Evolutionary conservation across 35 echinoderm and acorn worm species (phyloP), one percentile per base, ranked within the genome.

Genomic region (Heliocidaris erythrogramma): DNA sequence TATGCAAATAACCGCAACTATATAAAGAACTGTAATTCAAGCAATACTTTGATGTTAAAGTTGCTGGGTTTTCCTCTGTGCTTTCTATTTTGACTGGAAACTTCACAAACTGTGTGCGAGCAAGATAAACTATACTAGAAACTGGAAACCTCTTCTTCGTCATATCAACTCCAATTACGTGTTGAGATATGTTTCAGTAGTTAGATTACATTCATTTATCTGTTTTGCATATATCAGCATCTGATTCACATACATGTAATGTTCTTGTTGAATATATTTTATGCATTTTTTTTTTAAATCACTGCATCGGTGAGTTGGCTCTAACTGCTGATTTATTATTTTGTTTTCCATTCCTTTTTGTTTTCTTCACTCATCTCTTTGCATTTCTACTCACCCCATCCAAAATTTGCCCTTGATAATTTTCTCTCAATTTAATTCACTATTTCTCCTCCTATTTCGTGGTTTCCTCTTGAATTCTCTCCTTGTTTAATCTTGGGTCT

Each of bases 271-370:
- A 35, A 47, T 35, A 90, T 90, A 49, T 35, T 49, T 47, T 78
- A 78, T 78, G 65, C 65, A 78, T 78, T 78, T n/a, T 78, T 78
- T 78, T n/a, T 78, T 78, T 5, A 27, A 27, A 78, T 27, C 2
- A 78, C 65, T 78, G 65, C 65, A 27, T 78, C 12, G 42, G 89
- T 48, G 18, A 32, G 42, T 91, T 90, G 88, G 93, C 31, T 94
- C 93, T 85, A 85, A 13, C 35, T 85, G 65, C 60, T 85, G 42
- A 48, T 92, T 92, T 92, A 30, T 32, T 13, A 85, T 94, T 94
- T 94, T 60, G 32, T 94, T 94, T 30, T 85, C 92, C 14, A 49
- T 61, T 60, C 47, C 35, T 60, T 93, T 56, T 78, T 78, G 65
- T 5, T 78, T 78, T 78, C 65, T 18, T 78, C 21, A 78, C 65